Evolutionary conservation across 1,140 invertebrate genomes (phyloP).

Genomic region (Maniola jurtina): DNA sequence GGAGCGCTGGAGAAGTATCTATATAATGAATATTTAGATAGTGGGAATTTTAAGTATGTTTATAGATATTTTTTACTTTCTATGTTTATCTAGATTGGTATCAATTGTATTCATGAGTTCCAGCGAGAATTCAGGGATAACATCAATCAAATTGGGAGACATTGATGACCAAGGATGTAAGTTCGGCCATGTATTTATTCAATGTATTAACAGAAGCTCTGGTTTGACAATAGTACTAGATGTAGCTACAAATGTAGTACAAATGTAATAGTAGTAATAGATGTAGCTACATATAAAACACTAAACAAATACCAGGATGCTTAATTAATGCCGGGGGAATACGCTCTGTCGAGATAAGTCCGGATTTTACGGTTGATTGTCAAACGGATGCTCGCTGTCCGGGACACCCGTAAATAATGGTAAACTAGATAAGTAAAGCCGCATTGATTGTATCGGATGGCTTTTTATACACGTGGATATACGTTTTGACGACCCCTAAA

Average conservation of each 20-base stretch:
- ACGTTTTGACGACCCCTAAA: too few relatives aligned
- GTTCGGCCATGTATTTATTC: not conserved
- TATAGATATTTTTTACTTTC: too few relatives aligned
- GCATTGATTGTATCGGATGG: not conserved
- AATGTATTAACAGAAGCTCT: not conserved
- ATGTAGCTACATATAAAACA: slow-evolving; percentile 8
- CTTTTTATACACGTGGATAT: not conserved
- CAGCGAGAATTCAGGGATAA: too few relatives aligned
- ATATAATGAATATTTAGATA: too few relatives aligned
- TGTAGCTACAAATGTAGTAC: too few relatives aligned
- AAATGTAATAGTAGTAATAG: too few relatives aligned
- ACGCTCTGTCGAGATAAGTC: slow-evolving; percentile 31
- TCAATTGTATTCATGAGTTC: too few relatives aligned
- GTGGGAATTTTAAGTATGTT: too few relatives aligned
- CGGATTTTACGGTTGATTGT: slow-evolving; percentile 29
- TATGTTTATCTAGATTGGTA: too few relatives aligned
- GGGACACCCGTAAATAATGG: slow-evolving; percentile 24
- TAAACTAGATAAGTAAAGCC: slow-evolving; percentile 2
- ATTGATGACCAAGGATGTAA: not conserved
- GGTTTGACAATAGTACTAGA: too few relatives aligned
- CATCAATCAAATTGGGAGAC: not conserved
- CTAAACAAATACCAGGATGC: slow-evolving; percentile 3
- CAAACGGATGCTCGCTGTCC: slow-evolving; percentile 22
- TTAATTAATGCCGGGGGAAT: slow-evolving; percentile 15
- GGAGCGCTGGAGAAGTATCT: too few relatives aligned